These are phyloP conservation scores for Zygothrica quintamaculata DNA, from an alignment of 2,888 invertebrate species.

Conservation along the genomic window DNA sequence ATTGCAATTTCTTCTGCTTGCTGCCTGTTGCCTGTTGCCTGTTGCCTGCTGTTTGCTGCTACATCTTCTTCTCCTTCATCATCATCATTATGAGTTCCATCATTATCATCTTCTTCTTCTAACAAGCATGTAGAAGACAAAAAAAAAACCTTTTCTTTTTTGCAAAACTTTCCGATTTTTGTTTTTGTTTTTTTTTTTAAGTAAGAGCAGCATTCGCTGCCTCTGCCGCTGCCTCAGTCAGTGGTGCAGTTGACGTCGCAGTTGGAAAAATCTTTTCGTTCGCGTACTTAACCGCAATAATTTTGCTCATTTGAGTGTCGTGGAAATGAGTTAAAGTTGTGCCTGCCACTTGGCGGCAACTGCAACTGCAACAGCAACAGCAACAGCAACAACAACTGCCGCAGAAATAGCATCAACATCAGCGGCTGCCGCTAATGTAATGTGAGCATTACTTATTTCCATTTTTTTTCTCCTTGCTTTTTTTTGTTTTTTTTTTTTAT, in stretches of 20 bases:
- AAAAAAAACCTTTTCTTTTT: conserved; percentile 55
- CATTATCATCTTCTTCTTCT: conserved; percentile 34
- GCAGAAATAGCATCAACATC: conserved; percentile 37
- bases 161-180: conserved; percentile 67
- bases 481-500: conserved; percentile 24
- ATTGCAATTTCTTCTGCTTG: conserved; percentile 47
- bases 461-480: conserved; percentile 51
- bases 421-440: conserved; percentile 67
- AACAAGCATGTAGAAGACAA: conserved; percentile 62
- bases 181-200: too few relatives aligned
- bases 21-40: neutral
- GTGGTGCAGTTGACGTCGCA: conserved; percentile 19
- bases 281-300: conserved; percentile 80
- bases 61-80: conserved; percentile 6
- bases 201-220: conserved; percentile 1
- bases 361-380: conserved; percentile 22
- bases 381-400: neutral
- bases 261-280: conserved; percentile 67
- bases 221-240: conserved; percentile 17
- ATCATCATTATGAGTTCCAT: conserved; percentile 2
- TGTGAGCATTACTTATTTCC: conserved; percentile 80
- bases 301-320: conserved; percentile 81
- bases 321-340: conserved; percentile 78
- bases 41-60: conserved; percentile 15
- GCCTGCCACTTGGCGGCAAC: conserved; percentile 59